Evolutionary conservation across 2,888 invertebrate species (phyloP).

Genomic region (Nephrotoma flavescens): DNA sequence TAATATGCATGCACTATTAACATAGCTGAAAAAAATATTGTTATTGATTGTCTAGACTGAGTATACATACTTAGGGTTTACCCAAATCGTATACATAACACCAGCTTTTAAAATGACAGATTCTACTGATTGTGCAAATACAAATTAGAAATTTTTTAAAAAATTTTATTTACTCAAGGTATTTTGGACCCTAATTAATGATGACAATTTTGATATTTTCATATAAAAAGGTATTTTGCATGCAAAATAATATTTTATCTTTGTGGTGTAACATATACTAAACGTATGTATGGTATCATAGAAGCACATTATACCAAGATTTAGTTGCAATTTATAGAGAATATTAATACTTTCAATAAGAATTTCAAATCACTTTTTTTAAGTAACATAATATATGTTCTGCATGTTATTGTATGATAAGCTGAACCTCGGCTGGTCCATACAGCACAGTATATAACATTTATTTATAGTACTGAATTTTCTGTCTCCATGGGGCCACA

Average conservation of each 20-base stretch:
- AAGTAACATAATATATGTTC: neutral
- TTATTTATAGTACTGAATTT: no score
- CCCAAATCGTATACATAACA: no score
- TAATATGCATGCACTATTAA: neutral
- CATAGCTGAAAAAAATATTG: no score
- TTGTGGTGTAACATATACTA: neutral
- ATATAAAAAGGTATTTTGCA: neutral
- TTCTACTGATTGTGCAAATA: neutral
- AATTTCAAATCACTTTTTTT: neutral
- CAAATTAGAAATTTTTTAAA: neutral
- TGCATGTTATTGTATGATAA: neutral
- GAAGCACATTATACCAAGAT: neutral
- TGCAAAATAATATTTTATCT: neutral
- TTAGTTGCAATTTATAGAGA: neutral
- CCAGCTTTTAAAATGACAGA: neutral
- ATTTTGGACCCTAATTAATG: neutral
- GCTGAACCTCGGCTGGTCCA: neutral
- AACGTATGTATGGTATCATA: neutral
- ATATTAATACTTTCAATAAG: neutral
- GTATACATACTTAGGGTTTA: no score
- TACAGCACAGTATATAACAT: no score
- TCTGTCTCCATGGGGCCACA: neutral
- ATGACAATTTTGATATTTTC: neutral
- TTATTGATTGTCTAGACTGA: no score
- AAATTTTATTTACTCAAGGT: neutral